Evolutionary conservation across 2,797 vertebrate genomes (phyloP), one percentile per base, ranked within the genome.

Genomic region (Rhinichthys osculus): DNA sequence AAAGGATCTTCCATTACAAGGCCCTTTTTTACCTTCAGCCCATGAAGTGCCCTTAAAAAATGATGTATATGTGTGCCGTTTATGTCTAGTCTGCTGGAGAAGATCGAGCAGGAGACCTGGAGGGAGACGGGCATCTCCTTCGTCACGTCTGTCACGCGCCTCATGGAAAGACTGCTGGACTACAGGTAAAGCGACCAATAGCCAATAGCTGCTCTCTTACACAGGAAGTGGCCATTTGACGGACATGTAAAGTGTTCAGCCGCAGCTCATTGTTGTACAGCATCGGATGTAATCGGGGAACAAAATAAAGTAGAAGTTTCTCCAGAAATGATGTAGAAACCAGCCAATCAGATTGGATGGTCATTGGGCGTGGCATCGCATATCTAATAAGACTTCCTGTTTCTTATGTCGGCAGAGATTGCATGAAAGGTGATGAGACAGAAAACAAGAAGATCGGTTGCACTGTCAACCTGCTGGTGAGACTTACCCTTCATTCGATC

Each of bases 31-130:
- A 52, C 78, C 10, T 64, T 27, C 33, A 13, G 42, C 30, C 44
- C 27, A 33, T 42, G 2, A 42, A 7, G 5, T 67, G 3, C 11
- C 3, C 4, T 81, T 21, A 23, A 23, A 40, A 52, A 72, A 62
- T 5, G 14, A 3, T 80, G 50, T 50, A 62, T 76, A 27, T 81
- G 33, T 79, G 42, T 81, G 23, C 47, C 21, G 21, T 69, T 71
- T 33, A 40, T 79, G 7, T 87, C 5, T 70, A 99, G 98, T 92
- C 94, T 99, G 50, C 93, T 99, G 92, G 98, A 99, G 93, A 99
- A 99, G 93, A 98, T 99, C 35, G 98, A 99, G 92, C 98, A 99
- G 92, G 98, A 99, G 88, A 99, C 98, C 0, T 99, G 98, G 98
- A 95, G 98, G 62, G 98, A 99, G 93, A 99, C 98, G 0, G 98